These are phyloP conservation scores for Tetramorium parvispinum DNA, from an alignment of 1,140 invertebrate genomes.

Conservation along the genomic window DNA sequence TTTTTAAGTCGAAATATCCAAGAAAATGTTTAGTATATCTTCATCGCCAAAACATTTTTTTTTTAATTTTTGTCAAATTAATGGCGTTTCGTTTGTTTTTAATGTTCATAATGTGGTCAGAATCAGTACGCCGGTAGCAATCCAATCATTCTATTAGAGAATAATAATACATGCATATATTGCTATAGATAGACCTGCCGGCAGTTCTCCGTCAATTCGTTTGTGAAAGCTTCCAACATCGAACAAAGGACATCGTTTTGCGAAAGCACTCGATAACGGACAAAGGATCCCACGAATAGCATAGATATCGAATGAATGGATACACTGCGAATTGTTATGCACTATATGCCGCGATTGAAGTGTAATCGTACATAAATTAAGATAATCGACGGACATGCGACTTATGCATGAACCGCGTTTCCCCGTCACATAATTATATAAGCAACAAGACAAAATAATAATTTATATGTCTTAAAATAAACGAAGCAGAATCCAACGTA, in stretches of 20 bases:
- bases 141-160: conserved; percentile 69
- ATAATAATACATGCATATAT: conserved; percentile 61
- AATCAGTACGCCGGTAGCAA: conserved; percentile 53
- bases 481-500: not conserved
- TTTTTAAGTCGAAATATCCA: not conserved
- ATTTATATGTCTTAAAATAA: not conserved
- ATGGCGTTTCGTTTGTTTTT: not conserved
- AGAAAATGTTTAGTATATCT: not conserved
- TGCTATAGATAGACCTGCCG: conserved; percentile 44
- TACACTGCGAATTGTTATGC: conserved; percentile 50
- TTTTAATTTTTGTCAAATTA: not conserved
- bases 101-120: conserved; percentile 36
- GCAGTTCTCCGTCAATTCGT: conserved; percentile 70
- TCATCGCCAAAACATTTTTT: not conserved
- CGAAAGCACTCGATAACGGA: conserved; percentile 71
- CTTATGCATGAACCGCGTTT: not conserved
- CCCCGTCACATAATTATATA: not conserved
- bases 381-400: conserved; percentile 47
- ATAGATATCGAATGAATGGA: conserved; percentile 65
- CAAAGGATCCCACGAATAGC: conserved; percentile 69
- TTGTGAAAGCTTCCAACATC: conserved; percentile 64
- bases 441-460: not conserved
- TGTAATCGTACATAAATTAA: conserved; percentile 70
- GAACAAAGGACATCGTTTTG: conserved; percentile 72
- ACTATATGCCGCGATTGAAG: conserved; percentile 56